phyloP scores from a whole-genome alignment of 2,888 invertebrate genomes.

The Cremastinae sp. region DNA sequence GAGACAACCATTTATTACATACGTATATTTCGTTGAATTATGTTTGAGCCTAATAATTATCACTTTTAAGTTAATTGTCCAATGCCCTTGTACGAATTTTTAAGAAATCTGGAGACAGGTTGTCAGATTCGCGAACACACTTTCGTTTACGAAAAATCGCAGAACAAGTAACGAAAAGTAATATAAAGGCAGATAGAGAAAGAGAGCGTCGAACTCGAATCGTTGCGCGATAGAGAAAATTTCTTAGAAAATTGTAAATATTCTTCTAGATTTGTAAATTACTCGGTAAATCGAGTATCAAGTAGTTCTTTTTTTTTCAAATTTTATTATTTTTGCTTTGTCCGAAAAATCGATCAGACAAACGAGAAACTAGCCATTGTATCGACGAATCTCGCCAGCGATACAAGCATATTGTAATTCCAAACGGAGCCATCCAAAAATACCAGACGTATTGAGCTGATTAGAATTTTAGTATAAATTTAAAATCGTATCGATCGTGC shows the following conservation, averaged over 20 bases:
- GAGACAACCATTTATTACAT: no score
- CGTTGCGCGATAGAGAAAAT: slow-evolving; percentile 43
- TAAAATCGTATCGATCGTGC: neutral
- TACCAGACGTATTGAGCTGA: slow-evolving; percentile 5
- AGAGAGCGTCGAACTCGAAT: neutral
- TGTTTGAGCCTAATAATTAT: slow-evolving; percentile 28
- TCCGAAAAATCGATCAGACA: slow-evolving; percentile 13
- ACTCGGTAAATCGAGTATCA: neutral
- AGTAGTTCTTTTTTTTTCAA: neutral
- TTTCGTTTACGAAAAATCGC: slow-evolving; percentile 20
- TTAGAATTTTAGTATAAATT: slow-evolving; percentile 15
- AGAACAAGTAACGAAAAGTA: neutral
- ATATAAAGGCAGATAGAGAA: neutral
- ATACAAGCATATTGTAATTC: slow-evolving; percentile 27
- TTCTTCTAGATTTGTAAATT: no score
- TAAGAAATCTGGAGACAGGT: slow-evolving; percentile 13
- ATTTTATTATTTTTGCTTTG: slow-evolving; percentile 19
- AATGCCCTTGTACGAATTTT: slow-evolving; percentile 30
- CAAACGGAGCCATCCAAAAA: slow-evolving; percentile 28
- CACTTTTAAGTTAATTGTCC: slow-evolving; percentile 35
- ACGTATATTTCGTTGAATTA: slow-evolving; percentile 41
- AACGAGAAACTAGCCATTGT: slow-evolving; percentile 43
- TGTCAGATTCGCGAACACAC: slow-evolving; percentile 11
- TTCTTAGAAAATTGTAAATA: slow-evolving; percentile 58
- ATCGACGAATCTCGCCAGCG: slow-evolving; percentile 25